phyloP scores from a whole-genome alignment of 2,797 vertebrate species.

The Merluccius polli region DNA sequence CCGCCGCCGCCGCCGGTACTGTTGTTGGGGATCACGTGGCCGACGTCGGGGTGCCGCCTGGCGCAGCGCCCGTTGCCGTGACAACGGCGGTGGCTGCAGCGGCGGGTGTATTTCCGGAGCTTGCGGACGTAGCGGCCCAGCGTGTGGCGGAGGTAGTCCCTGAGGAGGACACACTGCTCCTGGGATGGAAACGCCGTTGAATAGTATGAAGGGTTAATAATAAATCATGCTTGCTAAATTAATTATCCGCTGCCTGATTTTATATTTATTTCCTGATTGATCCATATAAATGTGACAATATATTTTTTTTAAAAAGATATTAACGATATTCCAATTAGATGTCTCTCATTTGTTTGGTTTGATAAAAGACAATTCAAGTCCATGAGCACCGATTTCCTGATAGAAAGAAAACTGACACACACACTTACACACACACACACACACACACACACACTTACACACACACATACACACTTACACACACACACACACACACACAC shows the following conservation, averaged over 20 bases:
- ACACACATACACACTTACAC: too few species aligned
- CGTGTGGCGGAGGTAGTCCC: conserved; percentile 68
- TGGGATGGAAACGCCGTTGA: conserved; percentile 36
- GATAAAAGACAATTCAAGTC: not conserved
- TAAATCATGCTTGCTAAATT: not conserved
- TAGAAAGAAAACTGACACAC: not conserved
- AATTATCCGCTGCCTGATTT: not conserved
- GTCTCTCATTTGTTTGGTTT: not conserved
- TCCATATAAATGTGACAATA: not conserved
- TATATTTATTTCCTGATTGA: not conserved
- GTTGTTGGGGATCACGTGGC: conserved; percentile 49
- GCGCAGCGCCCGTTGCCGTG: conserved; percentile 76
- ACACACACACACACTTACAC: not conserved
- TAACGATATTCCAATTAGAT: not conserved
- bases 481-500: not conserved
- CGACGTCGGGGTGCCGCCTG: conserved; percentile 52
- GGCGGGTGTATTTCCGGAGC: conserved; percentile 63
- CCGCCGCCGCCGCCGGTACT: not conserved
- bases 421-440: too few species aligned
- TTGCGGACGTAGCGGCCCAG: conserved; percentile 77
- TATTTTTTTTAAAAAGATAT: too few species aligned
- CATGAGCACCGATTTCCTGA: conserved; percentile 1
- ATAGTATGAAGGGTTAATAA: not conserved
- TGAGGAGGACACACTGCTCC: conserved; percentile 77
- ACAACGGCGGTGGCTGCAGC: conserved; percentile 75